Evolutionary conservation across 2,797 vertebrate species (phyloP), one percentile per base, ranked within the genome.

Genomic region (Sebastes steindachneri): DNA sequence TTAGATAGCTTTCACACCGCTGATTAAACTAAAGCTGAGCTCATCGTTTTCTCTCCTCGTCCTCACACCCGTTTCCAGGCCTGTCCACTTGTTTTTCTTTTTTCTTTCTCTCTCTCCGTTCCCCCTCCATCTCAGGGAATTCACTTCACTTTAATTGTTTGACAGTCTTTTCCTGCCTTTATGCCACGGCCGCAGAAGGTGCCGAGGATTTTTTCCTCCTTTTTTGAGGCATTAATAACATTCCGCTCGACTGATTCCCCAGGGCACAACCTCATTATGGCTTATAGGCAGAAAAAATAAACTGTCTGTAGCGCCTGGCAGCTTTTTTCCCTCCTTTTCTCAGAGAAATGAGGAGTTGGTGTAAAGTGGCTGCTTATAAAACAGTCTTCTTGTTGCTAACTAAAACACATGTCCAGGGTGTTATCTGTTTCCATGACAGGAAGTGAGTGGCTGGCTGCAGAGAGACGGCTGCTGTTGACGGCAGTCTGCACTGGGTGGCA

Each of bases 91-190:
- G 37, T 89, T 94, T 94, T 91, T 54, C 15, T 41, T 45, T 48
- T n/a, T 25, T 54, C n/a, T 37, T 3, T 28, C 21, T 23, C 19
- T 58, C 5, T 63, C 6, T 54, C 19, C 9, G 12, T 4, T n/a
- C n/a, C 54, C 62, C 48, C 77, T 80, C 87, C 85, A 94, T 94
- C 94, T 94, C 95, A 89, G 95, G 89, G 95, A 96, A 95, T 97
- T 96, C 94, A 94, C 94, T 95, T 96, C 95, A 96, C 92, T 94
- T 93, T 94, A 94, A 95, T 94, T 96, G 94, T 95, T 94, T 97
- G 95, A 97, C 96, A 97, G 89, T 90, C 93, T 96, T 95, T 97
- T 96, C 93, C 95, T 96, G 95, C 88, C 91, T 96, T 95, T 90
- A 88, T 96, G 88, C 87, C 73, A 75, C 59, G 73, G 76, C 87